Base-by-base conservation (phyloP, 2,113 vertebrate genomes). In the Mormyrus lacerda region DNA sequence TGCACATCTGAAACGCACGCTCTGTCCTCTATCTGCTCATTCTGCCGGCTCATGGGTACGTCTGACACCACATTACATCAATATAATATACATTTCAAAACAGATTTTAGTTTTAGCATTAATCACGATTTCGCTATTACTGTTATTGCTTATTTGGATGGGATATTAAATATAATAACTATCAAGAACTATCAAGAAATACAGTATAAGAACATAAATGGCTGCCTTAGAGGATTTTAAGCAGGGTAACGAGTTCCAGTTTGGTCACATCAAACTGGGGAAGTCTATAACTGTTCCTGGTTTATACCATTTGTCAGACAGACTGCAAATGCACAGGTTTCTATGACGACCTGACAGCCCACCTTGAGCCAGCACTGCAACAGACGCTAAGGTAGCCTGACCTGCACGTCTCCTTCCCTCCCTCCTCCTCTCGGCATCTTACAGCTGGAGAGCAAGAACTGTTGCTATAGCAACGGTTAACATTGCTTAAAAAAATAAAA, bases 401-500 rank as follows among this genome's bases (percentile, higher is more conserved):
- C 61, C 61, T 69, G 61, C 61, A 69, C 61, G 61, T 69, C 61
- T 31, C n/a, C 27, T 69, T 69, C 27, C 61, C 10, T 69, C 10
- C 27, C 61, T 65, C n/a, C 61, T 27, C n/a, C n/a, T 31, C 61
- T 31, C n/a, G 61, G 61, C 27, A 31, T 69, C 61, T 69, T 69
- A 69, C 61, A 31, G 27, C 61, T 31, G 61, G 61, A 31, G 61
- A 69, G 61, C n/a, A 79, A 79, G 65, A 45, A n/a, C 48, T 35
- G 88, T 89, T 21, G 48, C 88, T 44, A 89, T 89, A 79, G 79
- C 50, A 89, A 89, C 88, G 31, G 88, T 61, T 89, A 42, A 55
- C 51, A 24, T 55, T 42, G 48, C n/a, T 65, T 2, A 76, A 24
- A 88, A 42, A 82, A 82, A 76, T 13, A 88, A 42, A 82, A 82